Evolutionary conservation across 2,113 vertebrate genomes (phyloP), one percentile per base, ranked within the genome.

Genomic region (Nannobrachium achirus): DNA sequence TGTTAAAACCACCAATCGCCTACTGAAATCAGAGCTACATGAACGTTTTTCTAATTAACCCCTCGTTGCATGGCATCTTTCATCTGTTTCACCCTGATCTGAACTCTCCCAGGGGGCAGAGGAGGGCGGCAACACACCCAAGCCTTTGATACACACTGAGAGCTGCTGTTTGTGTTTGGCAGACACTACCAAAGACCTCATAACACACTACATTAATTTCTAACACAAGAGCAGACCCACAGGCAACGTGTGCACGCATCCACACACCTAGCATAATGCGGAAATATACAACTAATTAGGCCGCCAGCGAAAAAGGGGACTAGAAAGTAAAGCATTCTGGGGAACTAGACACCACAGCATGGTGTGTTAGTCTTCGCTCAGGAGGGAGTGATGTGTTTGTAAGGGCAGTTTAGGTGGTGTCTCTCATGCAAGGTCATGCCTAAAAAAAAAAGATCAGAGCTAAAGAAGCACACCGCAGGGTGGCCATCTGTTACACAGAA

Each of bases 41-140:
- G 39, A 80, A 79, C 70, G 75, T 81, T 87, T 82, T 86, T 82
- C 71, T 18, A 45, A 83, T 89, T 87, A 86, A 85, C 81, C 83
- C 76, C 78, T 75, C 58, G 1, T 75, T 73, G 61, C 78, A 73
- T 20, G n/a, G 1, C 3, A 20, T 58, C 86, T 90, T 90, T 88
- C 85, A 90, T 89, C 73, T 79, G 63, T 40, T 33, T 79, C 80
- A 74, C 84, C 78, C 78, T 46, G 65, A 41, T 48, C 63, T 87
- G 72, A 83, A 79, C 81, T 70, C 81, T 39, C 52, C 3, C 10
- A 46, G 33, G 39, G 68, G 10, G 45, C 56, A 45, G 10, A 55
- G 40, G 62, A 39, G 25, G 75, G 51, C 50, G 14, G 38, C 66
- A 71, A 82, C 86, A 76, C 80, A 62, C 70, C 59, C 66, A 41